phyloP scores from a whole-genome alignment of 2,113 vertebrate species.

The Pachyramphus minor region DNA sequence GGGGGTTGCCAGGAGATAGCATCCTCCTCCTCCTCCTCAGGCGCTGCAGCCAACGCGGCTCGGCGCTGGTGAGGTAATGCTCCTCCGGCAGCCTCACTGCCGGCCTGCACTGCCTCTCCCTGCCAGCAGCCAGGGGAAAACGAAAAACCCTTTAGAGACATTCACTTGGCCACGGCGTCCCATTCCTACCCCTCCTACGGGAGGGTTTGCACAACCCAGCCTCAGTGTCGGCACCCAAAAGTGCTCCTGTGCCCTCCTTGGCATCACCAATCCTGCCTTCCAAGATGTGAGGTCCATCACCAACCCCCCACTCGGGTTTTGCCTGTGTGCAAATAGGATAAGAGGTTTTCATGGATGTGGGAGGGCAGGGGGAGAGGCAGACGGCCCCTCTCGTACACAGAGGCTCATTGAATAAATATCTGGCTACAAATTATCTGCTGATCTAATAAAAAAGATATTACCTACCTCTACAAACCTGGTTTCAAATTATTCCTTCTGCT shows the following conservation, averaged over 20 bases:
- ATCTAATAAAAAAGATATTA: slow-evolving; percentile 69
- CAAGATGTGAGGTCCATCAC: accelerated
- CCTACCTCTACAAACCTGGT: slow-evolving; percentile 43
- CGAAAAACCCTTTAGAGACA: neutral
- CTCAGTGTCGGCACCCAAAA: accelerated
- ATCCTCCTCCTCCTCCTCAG: slow-evolving; percentile 30
- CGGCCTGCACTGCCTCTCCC: neutral
- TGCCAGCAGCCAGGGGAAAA: neutral
- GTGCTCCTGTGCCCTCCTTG: accelerated
- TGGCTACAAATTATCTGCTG: slow-evolving; percentile 53
- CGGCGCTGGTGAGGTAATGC: slow-evolving; percentile 34
- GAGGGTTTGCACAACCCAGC: neutral
- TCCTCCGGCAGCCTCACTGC: neutral
- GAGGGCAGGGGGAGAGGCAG: neutral
- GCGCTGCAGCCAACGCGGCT: slow-evolving; percentile 35
- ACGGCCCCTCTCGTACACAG: neutral
- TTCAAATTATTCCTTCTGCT: slow-evolving; percentile 57
- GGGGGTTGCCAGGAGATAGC: slow-evolving; percentile 59
- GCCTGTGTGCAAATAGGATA: accelerated
- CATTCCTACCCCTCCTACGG: accelerated
- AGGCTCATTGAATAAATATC: slow-evolving; percentile 14
- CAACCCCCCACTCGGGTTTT: accelerated
- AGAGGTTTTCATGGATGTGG: neutral
- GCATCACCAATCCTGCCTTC: too few species aligned
- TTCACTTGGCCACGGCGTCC: neutral